phyloP scores from a whole-genome alignment of 2,113 vertebrate genomes.

The Phalacrocorax pelagicus region DNA sequence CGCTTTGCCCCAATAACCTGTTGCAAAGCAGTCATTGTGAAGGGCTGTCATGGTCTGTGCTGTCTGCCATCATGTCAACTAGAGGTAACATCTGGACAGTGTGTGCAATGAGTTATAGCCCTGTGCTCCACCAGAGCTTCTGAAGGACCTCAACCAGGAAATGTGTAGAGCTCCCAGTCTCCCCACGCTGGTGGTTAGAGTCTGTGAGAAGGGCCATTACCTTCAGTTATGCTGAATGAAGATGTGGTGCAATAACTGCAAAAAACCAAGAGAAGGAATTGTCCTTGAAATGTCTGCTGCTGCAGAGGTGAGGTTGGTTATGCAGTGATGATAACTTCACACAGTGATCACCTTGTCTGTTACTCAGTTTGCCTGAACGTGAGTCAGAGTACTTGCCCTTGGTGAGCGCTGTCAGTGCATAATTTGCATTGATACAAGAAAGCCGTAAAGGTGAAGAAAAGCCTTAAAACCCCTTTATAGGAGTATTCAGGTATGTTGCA shows the following conservation, averaged over 20 bases:
- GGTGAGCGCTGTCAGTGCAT: background rate
- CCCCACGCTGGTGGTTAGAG: accelerated
- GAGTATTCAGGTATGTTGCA: background rate
- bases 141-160: background rate
- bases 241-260: background rate
- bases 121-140: accelerated
- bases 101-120: background rate
- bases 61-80: accelerated
- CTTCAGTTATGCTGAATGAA: background rate
- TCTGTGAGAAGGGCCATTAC: background rate
- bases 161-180: background rate
- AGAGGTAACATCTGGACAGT: background rate
- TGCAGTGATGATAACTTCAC: background rate
- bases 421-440: background rate
- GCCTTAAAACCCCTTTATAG: background rate
- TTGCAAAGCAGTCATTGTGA: background rate
- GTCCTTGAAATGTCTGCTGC: background rate
- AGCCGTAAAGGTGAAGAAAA: background rate
- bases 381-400: background rate
- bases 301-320: background rate
- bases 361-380: background rate
- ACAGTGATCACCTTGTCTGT: background rate
- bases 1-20: background rate
- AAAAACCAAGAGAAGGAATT: background rate
- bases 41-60: background rate